phyloP scores from a whole-genome alignment of 2,797 vertebrate genomes.

The Eupleurogrammus muticus region DNA sequence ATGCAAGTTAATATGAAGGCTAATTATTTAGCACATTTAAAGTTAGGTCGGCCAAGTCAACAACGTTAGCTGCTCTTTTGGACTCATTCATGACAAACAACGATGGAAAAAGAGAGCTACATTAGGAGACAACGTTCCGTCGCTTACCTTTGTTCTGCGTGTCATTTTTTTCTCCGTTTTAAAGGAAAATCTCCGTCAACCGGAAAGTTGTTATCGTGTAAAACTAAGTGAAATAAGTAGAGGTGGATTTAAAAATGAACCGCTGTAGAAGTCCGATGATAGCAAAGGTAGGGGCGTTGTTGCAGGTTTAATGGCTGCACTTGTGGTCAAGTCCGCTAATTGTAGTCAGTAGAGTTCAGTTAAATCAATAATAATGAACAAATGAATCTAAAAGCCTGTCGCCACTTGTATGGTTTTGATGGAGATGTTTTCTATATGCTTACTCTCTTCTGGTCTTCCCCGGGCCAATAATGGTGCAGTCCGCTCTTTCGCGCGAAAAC shows the following conservation, averaged over 20 bases:
- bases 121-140: background rate
- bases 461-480: constrained; percentile 61
- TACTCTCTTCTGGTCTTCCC: fast-evolving
- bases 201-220: background rate
- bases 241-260: constrained; percentile 76
- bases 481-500: constrained; percentile 81
- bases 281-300: constrained; percentile 6
- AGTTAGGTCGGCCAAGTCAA: background rate
- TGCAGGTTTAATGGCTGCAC: fast-evolving
- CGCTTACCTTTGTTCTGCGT: constrained; percentile 64
- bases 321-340: fast-evolving
- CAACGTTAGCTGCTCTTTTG: constrained; percentile 1
- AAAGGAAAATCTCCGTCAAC: background rate
- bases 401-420: fast-evolving
- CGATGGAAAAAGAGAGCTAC: fast-evolving
- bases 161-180: constrained; percentile 54
- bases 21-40: background rate
- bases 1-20: background rate
- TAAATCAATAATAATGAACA: no score
- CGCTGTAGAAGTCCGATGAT: background rate
- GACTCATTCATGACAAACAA: background rate
- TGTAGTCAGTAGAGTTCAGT: fast-evolving
- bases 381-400: fast-evolving
- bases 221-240: background rate
- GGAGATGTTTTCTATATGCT: fast-evolving